These are phyloP conservation scores for Eutrigla gurnardus DNA, from an alignment of 2,797 vertebrate genomes.

Conservation along the genomic window DNA sequence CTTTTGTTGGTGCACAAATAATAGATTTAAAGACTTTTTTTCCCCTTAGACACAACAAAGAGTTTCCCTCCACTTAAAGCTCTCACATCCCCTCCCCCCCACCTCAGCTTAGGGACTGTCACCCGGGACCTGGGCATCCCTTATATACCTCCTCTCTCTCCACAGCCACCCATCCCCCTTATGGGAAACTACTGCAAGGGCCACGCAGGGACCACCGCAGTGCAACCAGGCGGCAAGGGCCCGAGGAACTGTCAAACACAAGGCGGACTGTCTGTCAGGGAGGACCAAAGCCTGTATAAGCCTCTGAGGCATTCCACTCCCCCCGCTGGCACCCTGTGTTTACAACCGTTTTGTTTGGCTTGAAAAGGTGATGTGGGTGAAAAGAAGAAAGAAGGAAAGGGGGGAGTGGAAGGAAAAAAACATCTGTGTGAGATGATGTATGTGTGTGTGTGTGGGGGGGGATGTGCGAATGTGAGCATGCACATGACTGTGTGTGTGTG, in stretches of 20 bases:
- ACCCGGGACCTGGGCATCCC: conserved; percentile 61
- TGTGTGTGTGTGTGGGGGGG: conserved; percentile 38
- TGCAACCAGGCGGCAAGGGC: conserved; percentile 63
- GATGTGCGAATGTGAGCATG: neutral
- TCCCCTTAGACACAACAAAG: conserved; percentile 22
- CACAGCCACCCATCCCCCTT: conserved; percentile 57
- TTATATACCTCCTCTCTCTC: conserved; percentile 32
- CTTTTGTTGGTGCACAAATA: conserved; percentile 35
- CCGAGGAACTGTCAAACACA: conserved; percentile 82
- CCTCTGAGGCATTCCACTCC: conserved; percentile 82
- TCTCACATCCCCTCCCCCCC: conserved; percentile 33
- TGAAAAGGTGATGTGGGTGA: conserved; percentile 83
- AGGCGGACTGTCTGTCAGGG: conserved; percentile 78
- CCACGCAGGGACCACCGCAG: conserved; percentile 77
- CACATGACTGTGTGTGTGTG: conserved; percentile 14
- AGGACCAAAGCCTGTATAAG: conserved; percentile 76
- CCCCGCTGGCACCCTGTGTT: conserved; percentile 81
- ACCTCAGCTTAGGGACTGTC: conserved; percentile 33
- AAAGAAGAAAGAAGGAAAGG: conserved; percentile 62
- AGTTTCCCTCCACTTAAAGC: conserved; percentile 11
- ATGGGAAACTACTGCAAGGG: conserved; percentile 63
- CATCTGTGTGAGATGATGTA: conserved; percentile 71
- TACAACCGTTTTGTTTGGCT: conserved; percentile 83
- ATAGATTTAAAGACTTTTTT: conserved; percentile 7
- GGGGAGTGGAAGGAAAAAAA: conserved; percentile 54